These are phyloP conservation scores for Ailurus styani DNA, from an alignment of 2,113 vertebrate genomes.

Conservation along the genomic window DNA sequence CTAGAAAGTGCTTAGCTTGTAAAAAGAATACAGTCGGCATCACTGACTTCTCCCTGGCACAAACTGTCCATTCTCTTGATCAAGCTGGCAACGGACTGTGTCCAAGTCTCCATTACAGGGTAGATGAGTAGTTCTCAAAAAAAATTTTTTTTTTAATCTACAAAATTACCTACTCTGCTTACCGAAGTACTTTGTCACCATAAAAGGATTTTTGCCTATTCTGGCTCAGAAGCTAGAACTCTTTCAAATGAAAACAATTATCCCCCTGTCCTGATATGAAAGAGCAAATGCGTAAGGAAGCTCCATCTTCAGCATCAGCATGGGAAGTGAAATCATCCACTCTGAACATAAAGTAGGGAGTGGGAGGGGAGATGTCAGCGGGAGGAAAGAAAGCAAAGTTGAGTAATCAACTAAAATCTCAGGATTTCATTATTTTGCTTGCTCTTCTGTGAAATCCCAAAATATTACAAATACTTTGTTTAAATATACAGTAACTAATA, in stretches of 20 bases:
- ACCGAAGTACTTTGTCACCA: constrained; percentile 19
- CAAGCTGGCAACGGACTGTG: background rate
- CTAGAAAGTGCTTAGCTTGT: background rate
- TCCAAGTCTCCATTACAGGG: background rate
- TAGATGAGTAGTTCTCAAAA: background rate
- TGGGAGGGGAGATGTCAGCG: background rate
- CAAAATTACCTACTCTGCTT: background rate
- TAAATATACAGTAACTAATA: background rate
- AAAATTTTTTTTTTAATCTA: background rate
- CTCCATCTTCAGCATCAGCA: background rate
- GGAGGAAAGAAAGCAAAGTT: background rate
- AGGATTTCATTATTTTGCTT: constrained; percentile 12
- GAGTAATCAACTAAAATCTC: background rate
- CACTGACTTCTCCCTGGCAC: background rate
- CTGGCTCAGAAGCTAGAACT: background rate
- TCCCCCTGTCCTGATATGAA: background rate
- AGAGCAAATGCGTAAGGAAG: background rate
- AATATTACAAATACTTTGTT: constrained; percentile 1
- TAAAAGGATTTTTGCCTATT: background rate
- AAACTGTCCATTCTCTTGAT: background rate
- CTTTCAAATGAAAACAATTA: background rate
- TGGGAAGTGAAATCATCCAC: background rate
- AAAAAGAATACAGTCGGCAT: background rate
- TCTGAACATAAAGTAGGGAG: background rate
- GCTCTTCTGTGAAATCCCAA: background rate